Evolutionary conservation across 2,797 vertebrate species (phyloP), one percentile per base, ranked within the genome.

Genomic region (Vultur gryphus): DNA sequence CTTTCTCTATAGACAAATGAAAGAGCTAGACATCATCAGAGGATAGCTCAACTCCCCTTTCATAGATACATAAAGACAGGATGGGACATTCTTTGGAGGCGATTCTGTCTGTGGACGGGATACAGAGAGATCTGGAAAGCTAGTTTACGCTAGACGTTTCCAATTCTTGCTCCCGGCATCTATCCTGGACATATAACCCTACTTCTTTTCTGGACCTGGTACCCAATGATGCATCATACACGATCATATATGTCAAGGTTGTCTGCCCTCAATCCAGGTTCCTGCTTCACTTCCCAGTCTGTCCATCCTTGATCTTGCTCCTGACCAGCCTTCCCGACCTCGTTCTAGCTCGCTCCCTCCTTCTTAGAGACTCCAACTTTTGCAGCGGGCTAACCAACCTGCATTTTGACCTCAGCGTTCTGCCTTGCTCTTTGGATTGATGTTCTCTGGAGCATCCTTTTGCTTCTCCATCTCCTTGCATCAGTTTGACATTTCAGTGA

Each of bases 11-110:
- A 64, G 31, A 41, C 7, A 64, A 69, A 33, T 14, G 15, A n/a
- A 78, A 69, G 52, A 49, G 33, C 4, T 21, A 82, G 46, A 14
- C 3, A 7, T 7, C 29, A 39, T 26, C 43, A 35, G n/a, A 49
- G 39, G 37, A 51, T 2, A 59, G 33, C 9, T 83, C 41, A 46
- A 28, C 33, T 31, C 71, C 28, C 43, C 81, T 57, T 67, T 35
- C 59, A 49, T 0, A 61, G 49, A 72, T 0, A 28, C 25, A 33
- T 3, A 13, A 71, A 62, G 29, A 29, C 1, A 3, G 14, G 46
- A 75, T 8, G 46, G 37, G 29, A 43, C 37, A 11, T 58, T 49
- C 58, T 66, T 28, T 72, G 70, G n/a, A 77, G 73, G 62, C 2
- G 0, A 35, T 39, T 89, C 58, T 89, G 35, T 20, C 37, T 11